phyloP scores from a whole-genome alignment of 2,888 invertebrate genomes.

The Latrodectus hesperus region DNA sequence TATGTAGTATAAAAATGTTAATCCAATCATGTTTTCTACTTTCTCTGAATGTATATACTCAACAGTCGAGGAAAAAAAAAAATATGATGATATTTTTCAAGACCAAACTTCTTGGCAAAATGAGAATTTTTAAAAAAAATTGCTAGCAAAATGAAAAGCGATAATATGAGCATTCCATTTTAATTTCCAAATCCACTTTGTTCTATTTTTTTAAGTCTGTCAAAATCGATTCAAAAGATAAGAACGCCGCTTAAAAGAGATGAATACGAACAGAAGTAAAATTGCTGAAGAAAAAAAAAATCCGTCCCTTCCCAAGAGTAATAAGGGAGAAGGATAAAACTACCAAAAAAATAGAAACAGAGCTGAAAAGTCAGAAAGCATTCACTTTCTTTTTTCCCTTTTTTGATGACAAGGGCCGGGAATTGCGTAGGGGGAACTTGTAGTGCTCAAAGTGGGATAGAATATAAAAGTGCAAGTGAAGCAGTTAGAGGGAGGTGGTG shows the following conservation, averaged over 20 bases:
- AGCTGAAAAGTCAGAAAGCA: constrained; percentile 62
- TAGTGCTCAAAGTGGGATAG: constrained; percentile 18
- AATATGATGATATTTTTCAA: background rate
- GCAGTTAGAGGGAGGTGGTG: constrained; percentile 15
- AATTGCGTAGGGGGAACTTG: constrained; percentile 12
- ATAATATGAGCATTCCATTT: constrained; percentile 55
- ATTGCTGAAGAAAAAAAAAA: background rate
- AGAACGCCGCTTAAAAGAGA: constrained; percentile 32
- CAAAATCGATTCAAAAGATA: constrained; percentile 45
- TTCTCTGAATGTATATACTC: no score
- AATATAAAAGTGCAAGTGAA: constrained; percentile 58
- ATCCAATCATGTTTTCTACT: no score
- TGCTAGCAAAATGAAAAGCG: background rate
- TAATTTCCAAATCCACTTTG: constrained; percentile 18
- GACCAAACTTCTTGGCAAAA: background rate
- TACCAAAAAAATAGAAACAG: constrained; percentile 24
- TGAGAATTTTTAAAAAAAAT: background rate
- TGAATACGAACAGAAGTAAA: background rate
- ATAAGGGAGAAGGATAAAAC: background rate
- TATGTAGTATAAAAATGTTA: no score
- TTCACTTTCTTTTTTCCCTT: background rate
- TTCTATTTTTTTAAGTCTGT: constrained; percentile 39
- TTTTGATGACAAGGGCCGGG: background rate
- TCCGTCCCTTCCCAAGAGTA: background rate
- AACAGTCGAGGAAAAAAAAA: background rate